Evolutionary conservation across 2,113 vertebrate genomes (phyloP).

Genomic region (Gambusia holbrooki): DNA sequence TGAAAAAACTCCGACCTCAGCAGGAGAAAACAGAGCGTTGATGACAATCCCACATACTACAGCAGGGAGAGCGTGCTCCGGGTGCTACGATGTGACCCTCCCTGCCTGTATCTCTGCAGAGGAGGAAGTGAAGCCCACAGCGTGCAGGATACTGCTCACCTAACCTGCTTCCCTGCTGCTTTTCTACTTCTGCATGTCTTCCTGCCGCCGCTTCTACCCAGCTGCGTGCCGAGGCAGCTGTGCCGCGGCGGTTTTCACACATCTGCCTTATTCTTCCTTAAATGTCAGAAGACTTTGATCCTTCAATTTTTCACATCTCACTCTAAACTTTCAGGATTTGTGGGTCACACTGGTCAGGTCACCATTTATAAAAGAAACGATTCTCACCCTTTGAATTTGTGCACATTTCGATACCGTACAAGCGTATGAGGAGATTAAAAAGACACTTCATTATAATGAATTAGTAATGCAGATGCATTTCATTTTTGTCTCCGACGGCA

Average conservation of each 20-base stretch:
- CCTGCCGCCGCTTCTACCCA: conserved; percentile 65
- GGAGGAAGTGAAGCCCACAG: conserved; percentile 42
- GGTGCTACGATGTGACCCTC: conserved; percentile 51
- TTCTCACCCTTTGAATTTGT: neutral
- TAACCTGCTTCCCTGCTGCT: conserved; percentile 39
- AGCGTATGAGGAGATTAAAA: too few relatives aligned
- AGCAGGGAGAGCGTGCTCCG: conserved; percentile 21
- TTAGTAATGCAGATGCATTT: too few relatives aligned
- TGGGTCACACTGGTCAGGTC: too few relatives aligned
- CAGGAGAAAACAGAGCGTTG: conserved; percentile 47
- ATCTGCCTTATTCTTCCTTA: neutral
- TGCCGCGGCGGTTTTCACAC: neutral
- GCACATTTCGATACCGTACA: neutral
- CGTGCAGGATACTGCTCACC: conserved; percentile 30
- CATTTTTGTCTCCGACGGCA: too few relatives aligned
- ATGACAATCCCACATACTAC: conserved; percentile 38
- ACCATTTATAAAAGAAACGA: too few relatives aligned
- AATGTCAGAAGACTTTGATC: neutral
- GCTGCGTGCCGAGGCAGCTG: conserved; percentile 76
- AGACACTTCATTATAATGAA: too few relatives aligned
- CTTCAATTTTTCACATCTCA: neutral
- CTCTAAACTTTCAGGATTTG: too few relatives aligned
- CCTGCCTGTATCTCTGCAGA: conserved; percentile 43
- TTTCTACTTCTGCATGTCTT: conserved; percentile 27
- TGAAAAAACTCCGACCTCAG: conserved; percentile 36